Evolutionary conservation across 2,797 vertebrate species (phyloP).

Genomic region (Pagetopsis macropterus): DNA sequence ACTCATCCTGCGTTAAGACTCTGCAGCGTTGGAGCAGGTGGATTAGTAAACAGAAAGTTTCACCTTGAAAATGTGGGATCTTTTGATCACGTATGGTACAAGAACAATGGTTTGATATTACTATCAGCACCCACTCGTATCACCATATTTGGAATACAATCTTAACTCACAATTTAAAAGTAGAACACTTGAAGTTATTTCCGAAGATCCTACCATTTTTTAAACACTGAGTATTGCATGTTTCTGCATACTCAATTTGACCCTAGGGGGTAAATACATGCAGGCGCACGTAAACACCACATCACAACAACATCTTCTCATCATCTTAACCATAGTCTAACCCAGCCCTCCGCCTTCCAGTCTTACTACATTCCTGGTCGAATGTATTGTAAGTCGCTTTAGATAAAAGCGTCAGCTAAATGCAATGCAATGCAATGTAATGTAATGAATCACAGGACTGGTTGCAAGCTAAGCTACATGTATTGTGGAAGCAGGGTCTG

Average conservation of each 20-base stretch:
- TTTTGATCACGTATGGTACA: not conserved
- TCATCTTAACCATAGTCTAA: constrained; percentile 22
- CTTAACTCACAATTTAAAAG: not conserved
- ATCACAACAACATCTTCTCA: constrained; percentile 24
- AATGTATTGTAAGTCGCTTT: too few species aligned
- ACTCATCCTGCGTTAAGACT: constrained; percentile 57
- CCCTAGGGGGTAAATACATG: constrained; percentile 38
- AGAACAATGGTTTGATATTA: constrained; percentile 9
- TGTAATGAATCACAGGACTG: constrained; percentile 50
- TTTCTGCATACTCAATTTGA: constrained; percentile 29
- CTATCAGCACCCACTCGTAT: not conserved
- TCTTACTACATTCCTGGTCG: constrained; percentile 20
- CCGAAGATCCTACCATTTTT: not conserved
- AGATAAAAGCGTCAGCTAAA: too few species aligned
- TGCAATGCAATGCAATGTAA: too few species aligned
- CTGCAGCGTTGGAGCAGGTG: constrained; percentile 37
- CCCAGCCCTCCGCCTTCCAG: constrained; percentile 26
- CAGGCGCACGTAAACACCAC: constrained; percentile 41
- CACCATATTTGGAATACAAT: constrained; percentile 4
- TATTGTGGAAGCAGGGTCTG: constrained; percentile 9
- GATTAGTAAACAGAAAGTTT: constrained; percentile 45
- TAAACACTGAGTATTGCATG: constrained; percentile 2
- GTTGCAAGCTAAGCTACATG: constrained; percentile 14
- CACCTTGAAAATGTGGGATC: constrained; percentile 41
- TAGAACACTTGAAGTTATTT: not conserved